phyloP scores from a whole-genome alignment of 2,797 vertebrate species.

The Chaunax sp. region DNA sequence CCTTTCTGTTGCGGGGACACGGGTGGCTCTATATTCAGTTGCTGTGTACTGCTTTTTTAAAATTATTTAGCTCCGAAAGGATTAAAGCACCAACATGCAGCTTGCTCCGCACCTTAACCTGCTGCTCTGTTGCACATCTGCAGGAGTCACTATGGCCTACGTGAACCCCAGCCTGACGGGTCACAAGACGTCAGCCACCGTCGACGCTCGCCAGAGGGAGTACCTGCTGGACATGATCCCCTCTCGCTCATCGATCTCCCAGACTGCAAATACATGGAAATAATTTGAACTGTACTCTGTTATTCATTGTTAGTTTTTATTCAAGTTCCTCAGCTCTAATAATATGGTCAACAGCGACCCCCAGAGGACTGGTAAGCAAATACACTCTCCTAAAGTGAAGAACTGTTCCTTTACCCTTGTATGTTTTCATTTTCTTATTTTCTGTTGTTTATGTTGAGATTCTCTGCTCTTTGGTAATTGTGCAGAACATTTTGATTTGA shows the following conservation, averaged over 20 bases:
- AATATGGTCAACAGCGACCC: constrained; percentile 64
- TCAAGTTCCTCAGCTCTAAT: constrained; percentile 51
- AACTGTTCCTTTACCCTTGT: constrained; percentile 66
- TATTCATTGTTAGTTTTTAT: constrained; percentile 48
- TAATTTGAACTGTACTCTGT: constrained; percentile 73
- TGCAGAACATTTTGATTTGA: constrained; percentile 64
- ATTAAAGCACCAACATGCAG: neutral
- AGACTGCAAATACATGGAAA: constrained; percentile 95
- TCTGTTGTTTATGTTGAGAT: constrained; percentile 64
- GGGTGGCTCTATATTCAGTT: constrained; percentile 32
- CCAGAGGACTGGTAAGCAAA: constrained; percentile 67
- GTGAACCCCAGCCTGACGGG: constrained; percentile 91
- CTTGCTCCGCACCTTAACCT: constrained; percentile 23
- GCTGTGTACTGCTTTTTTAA: neutral
- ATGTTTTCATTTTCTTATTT: constrained; percentile 67
- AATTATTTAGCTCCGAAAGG: neutral
- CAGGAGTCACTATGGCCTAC: constrained; percentile 94
- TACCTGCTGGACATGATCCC: constrained; percentile 99
- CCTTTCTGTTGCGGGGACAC: constrained; percentile 39
- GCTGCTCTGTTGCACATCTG: constrained; percentile 47
- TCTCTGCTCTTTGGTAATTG: constrained; percentile 59
- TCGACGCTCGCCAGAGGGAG: constrained; percentile 96
- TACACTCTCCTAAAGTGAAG: constrained; percentile 68
- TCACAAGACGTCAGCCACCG: constrained; percentile 89
- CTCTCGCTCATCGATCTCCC: constrained; percentile 93